Percentiles rank a stretch among this genome's conserved stretches.
phyloP scores from a whole-genome alignment of 1,140 invertebrate genomes.

The Drosophila elegans region DNA sequence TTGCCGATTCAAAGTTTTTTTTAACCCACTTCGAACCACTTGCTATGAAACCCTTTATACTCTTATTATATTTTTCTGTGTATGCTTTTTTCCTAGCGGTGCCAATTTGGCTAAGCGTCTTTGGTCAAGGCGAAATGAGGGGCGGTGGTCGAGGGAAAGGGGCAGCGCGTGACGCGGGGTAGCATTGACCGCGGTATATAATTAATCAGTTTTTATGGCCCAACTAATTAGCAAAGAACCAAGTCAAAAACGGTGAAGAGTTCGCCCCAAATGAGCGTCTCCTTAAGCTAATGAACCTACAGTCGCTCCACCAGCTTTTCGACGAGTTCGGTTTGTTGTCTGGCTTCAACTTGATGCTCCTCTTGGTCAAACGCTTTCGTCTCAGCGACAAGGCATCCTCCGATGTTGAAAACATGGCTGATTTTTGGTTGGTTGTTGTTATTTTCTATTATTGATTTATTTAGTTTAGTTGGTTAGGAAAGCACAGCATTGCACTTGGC shows the following conservation, averaged over 20 bases:
- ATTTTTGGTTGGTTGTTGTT: constrained; percentile 1
- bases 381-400: constrained; percentile 54
- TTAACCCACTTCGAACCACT: neutral
- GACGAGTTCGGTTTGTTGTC: constrained; percentile 19
- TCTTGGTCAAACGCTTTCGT: constrained; percentile 36
- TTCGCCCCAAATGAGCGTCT: constrained; percentile 23
- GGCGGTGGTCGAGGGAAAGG: constrained; percentile 11
- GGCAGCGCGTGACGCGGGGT: constrained; percentile 50
- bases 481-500: constrained; percentile 51
- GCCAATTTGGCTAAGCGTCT: constrained; percentile 60
- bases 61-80: constrained; percentile 18
- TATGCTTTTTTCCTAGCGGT: constrained; percentile 20
- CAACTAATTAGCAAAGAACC: constrained; percentile 61
- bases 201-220: constrained; percentile 74
- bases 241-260: constrained; percentile 19
- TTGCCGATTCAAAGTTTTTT: no score
- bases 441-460: constrained; percentile 51
- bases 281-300: constrained; percentile 64
- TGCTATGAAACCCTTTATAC: neutral
- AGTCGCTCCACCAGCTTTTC: constrained; percentile 74
- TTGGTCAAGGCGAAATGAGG: constrained; percentile 41
- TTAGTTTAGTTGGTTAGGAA: constrained; percentile 36
- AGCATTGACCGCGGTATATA: constrained; percentile 73
- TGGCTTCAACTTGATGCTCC: constrained; percentile 53
- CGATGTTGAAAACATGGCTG: constrained; percentile 62